Evolutionary conservation across 2,113 vertebrate genomes (phyloP).

Genomic region (Heptranchias perlo): DNA sequence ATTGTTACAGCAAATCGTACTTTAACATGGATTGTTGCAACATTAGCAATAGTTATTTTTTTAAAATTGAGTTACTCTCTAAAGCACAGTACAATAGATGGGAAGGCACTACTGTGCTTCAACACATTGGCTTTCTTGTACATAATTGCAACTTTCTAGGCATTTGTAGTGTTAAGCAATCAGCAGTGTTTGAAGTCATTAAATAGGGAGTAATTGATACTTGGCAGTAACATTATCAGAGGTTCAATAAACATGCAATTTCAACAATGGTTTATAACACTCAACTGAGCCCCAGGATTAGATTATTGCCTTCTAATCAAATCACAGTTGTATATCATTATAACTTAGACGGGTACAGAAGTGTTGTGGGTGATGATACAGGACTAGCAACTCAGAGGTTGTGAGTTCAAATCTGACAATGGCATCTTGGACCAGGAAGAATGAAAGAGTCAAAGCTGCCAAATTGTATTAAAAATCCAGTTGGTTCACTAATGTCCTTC

Average conservation of each 20-base stretch:
- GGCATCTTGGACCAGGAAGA: not conserved
- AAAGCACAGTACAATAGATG: no score
- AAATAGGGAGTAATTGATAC: not conserved
- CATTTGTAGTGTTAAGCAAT: not conserved
- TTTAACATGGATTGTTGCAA: not conserved
- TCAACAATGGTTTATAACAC: not conserved
- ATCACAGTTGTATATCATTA: not conserved
- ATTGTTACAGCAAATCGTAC: not conserved
- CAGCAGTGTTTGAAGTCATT: not conserved
- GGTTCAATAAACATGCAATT: not conserved
- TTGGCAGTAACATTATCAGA: not conserved
- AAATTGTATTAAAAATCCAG: not conserved
- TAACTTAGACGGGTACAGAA: not conserved
- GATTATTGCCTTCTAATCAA: constrained; percentile 15
- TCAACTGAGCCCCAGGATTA: not conserved
- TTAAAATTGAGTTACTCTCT: not conserved
- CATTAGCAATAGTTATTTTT: not conserved
- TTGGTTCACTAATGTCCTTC: not conserved
- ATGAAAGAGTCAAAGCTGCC: not conserved
- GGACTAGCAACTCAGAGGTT: not conserved
- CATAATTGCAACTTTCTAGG: not conserved
- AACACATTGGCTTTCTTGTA: not conserved
- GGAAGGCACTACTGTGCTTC: not conserved
- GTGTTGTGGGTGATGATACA: not conserved
- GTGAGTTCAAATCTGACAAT: not conserved